phyloP scores from a whole-genome alignment of 2,797 vertebrate genomes.

The Enteromius treurensis region DNA sequence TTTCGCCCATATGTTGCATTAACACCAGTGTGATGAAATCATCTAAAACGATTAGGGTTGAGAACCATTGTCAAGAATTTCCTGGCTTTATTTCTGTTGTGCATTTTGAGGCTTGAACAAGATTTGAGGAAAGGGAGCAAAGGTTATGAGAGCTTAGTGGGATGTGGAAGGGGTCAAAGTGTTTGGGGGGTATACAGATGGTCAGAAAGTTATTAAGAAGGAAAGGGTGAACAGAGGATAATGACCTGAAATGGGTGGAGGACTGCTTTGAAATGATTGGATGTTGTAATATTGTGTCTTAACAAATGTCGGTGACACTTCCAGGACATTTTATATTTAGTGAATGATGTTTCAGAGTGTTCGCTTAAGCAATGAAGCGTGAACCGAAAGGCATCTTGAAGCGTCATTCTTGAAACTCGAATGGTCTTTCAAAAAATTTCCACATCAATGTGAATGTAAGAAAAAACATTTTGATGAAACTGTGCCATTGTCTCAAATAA shows the following conservation, averaged over 20 bases:
- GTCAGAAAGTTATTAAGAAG: background rate
- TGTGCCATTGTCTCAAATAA: background rate
- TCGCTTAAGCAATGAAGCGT: background rate
- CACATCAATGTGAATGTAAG: background rate
- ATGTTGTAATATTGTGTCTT: background rate
- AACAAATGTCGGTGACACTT: background rate
- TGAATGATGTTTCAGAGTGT: background rate
- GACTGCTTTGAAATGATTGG: background rate
- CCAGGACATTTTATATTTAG: background rate
- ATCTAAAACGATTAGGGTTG: background rate
- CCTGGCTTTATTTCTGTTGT: background rate
- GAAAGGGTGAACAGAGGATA: constrained; percentile 22
- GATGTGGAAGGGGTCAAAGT: constrained; percentile 20
- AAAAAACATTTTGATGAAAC: background rate
- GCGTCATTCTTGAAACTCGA: background rate
- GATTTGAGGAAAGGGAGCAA: constrained; percentile 8
- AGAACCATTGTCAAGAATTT: background rate
- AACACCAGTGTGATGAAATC: background rate
- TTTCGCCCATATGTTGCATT: background rate
- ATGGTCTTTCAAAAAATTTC: background rate
- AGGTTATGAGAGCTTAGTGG: constrained; percentile 30
- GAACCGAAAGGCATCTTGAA: background rate
- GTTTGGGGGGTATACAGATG: constrained; percentile 21
- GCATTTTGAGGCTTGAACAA: background rate
- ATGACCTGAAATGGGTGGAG: background rate